Evolutionary conservation across 2,113 vertebrate species (phyloP).

Genomic region (Vidua macroura): DNA sequence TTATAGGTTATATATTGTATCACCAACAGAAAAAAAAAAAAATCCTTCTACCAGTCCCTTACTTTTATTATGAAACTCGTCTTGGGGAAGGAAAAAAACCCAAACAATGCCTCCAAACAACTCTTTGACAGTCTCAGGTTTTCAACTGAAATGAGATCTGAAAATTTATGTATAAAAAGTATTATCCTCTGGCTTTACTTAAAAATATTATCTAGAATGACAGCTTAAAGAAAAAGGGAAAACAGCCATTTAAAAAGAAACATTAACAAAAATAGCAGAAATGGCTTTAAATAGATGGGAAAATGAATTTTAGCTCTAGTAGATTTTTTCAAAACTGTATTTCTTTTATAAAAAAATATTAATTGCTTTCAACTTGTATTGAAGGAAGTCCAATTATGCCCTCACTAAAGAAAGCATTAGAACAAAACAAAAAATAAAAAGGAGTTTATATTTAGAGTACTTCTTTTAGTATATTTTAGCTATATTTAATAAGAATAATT

Average conservation of each 20-base stretch:
- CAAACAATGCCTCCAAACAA: neutral
- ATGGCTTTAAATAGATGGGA: neutral
- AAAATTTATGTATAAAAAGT: neutral
- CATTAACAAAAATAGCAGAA: neutral
- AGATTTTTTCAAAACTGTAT: neutral
- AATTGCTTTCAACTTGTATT: neutral
- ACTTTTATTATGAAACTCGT: neutral
- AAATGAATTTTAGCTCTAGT: neutral
- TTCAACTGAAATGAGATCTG: neutral
- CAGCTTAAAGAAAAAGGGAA: neutral
- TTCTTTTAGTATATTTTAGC: neutral
- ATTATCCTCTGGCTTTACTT: neutral
- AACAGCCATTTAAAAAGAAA: neutral
- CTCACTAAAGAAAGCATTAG: neutral
- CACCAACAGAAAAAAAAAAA: neutral
- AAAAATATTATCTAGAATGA: neutral
- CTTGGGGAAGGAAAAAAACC: neutral
- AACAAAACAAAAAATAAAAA: neutral
- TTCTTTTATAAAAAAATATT: neutral
- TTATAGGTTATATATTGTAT: neutral
- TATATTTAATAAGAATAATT: neutral
- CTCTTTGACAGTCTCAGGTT: neutral
- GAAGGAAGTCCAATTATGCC: neutral
- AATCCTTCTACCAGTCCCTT: neutral
- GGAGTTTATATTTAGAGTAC: neutral